phyloP scores from a whole-genome alignment of 2,888 invertebrate genomes.

The Metacarcinus magister region DNA sequence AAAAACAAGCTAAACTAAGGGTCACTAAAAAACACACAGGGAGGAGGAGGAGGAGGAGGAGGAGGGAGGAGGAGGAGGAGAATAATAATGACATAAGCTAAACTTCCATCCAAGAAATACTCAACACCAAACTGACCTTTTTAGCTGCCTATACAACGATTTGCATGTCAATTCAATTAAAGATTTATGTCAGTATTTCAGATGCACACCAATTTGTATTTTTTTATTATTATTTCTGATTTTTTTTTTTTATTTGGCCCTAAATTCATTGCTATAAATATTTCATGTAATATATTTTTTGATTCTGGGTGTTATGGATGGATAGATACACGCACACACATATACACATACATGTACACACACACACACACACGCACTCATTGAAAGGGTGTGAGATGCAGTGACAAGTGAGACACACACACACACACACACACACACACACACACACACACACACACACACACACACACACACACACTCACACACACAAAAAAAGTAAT shows the following conservation, averaged over 20 bases:
- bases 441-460: too few relatives aligned
- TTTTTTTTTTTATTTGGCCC: background rate
- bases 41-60: too few relatives aligned
- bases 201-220: background rate
- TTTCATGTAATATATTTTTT: background rate
- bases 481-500: background rate
- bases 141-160: constrained; percentile 78
- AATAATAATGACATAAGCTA: constrained; percentile 61
- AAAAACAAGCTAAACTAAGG: background rate
- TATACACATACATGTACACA: background rate
- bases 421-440: background rate
- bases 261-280: background rate
- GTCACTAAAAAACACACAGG: background rate
- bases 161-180: constrained; percentile 80
- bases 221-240: background rate
- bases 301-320: background rate
- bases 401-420: background rate
- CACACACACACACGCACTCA: background rate
- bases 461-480: too few relatives aligned
- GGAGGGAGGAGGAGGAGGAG: constrained; percentile 53
- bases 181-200: constrained; percentile 71
- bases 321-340: background rate
- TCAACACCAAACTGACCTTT: constrained; percentile 76
- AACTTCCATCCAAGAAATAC: constrained; percentile 71
- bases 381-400: background rate